Evolutionary conservation across 2,888 invertebrate species (phyloP).

Genomic region (Microctonus brassicae): DNA sequence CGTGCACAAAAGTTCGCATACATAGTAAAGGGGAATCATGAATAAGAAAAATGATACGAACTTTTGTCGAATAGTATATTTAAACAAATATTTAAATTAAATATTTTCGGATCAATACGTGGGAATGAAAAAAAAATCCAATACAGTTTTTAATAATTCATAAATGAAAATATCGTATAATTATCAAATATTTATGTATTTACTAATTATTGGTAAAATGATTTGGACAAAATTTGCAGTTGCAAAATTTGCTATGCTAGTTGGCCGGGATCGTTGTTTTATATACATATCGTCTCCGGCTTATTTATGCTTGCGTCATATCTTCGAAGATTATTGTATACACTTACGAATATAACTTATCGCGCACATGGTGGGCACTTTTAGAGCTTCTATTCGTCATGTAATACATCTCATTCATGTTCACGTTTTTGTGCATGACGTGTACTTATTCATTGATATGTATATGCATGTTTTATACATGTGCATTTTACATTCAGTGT

Average conservation of each 20-base stretch:
- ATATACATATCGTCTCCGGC: not conserved
- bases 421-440: not conserved
- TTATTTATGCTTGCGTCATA: not conserved
- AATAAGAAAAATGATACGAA: too few relatives aligned
- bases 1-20: too few relatives aligned
- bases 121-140: too few relatives aligned
- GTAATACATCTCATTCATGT: not conserved
- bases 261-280: not conserved
- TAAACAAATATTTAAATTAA: too few relatives aligned
- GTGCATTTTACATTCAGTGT: constrained; percentile 23
- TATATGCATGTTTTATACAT: constrained; percentile 10
- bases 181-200: not conserved
- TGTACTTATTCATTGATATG: not conserved
- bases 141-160: too few relatives aligned
- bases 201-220: not conserved
- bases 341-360: not conserved
- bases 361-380: not conserved
- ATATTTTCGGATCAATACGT: too few relatives aligned
- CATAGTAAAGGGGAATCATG: too few relatives aligned
- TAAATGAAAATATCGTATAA: not conserved
- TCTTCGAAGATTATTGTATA: not conserved
- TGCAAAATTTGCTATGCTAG: not conserved
- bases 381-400: not conserved
- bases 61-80: too few relatives aligned
- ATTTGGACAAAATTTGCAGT: not conserved